Evolutionary conservation across 2,888 invertebrate species (phyloP).

Genomic region (Entomobrya proxima): DNA sequence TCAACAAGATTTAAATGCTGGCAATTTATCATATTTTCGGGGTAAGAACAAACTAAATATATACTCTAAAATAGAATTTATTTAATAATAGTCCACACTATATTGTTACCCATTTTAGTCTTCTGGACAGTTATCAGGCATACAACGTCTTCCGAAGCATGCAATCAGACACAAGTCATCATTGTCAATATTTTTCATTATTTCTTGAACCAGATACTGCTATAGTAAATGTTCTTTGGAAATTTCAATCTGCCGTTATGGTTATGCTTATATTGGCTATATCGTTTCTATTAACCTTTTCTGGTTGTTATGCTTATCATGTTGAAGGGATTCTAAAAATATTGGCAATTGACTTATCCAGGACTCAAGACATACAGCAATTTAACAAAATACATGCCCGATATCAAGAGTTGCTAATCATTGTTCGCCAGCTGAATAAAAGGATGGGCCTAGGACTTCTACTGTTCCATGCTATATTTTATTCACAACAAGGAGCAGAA

Average conservation of each 20-base stretch:
- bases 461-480: background rate
- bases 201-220: background rate
- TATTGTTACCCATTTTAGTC: background rate
- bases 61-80: background rate
- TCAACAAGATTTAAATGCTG: background rate
- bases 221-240: background rate
- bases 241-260: background rate
- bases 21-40: slow-evolving; percentile 10
- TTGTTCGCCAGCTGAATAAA: background rate
- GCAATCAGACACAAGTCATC: background rate
- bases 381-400: background rate
- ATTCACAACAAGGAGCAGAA: background rate
- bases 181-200: background rate
- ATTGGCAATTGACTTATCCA: too few species aligned
- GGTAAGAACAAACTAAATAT: background rate
- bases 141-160: background rate
- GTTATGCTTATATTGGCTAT: background rate
- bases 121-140: background rate
- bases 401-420: background rate
- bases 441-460: background rate
- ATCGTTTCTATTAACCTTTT: background rate
- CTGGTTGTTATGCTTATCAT: background rate
- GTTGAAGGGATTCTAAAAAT: background rate
- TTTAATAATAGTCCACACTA: background rate
- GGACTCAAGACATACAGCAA: background rate